These are phyloP conservation scores for Triplophysa bombifrons DNA, from an alignment of 2,797 vertebrate genomes.

Conservation along the genomic window DNA sequence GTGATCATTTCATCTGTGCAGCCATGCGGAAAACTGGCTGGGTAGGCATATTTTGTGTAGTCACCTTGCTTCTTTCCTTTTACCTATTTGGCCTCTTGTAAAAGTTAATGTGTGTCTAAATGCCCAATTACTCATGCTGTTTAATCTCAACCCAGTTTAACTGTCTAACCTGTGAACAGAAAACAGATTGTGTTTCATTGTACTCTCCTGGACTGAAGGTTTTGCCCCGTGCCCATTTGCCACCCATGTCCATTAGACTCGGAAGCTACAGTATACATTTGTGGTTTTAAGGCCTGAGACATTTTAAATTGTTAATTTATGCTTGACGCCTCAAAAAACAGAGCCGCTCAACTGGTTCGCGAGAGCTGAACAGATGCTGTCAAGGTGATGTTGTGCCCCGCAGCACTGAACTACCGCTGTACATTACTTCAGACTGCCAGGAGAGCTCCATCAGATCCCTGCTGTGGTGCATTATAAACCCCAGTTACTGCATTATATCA, in stretches of 20 bases:
- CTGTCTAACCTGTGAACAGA: background rate
- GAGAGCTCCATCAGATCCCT: conserved; percentile 33
- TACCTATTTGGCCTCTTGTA: conserved; percentile 9
- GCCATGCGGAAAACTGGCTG: background rate
- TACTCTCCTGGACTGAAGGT: background rate
- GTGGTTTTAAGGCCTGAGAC: too few species aligned
- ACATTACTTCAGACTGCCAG: conserved; percentile 18
- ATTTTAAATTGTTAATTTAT: background rate
- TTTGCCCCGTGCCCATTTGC: background rate
- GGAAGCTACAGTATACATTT: conserved; percentile 32
- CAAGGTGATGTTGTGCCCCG: conserved; percentile 32
- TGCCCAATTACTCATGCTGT: conserved; percentile 21
- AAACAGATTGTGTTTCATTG: background rate
- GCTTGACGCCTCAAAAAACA: background rate
- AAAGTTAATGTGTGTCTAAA: conserved; percentile 39
- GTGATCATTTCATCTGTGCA: background rate
- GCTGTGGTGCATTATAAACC: conserved; percentile 27
- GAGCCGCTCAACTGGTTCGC: background rate
- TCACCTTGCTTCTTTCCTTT: background rate
- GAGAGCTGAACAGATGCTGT: conserved; percentile 18
- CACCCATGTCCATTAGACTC: background rate
- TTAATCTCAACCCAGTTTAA: conserved; percentile 11
- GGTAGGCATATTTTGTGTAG: background rate
- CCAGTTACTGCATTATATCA: conserved; percentile 25
- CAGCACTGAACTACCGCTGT: conserved; percentile 4